These are phyloP conservation scores for Regulus satrapa DNA, from an alignment of 2,113 vertebrate species.

Conservation along the genomic window DNA sequence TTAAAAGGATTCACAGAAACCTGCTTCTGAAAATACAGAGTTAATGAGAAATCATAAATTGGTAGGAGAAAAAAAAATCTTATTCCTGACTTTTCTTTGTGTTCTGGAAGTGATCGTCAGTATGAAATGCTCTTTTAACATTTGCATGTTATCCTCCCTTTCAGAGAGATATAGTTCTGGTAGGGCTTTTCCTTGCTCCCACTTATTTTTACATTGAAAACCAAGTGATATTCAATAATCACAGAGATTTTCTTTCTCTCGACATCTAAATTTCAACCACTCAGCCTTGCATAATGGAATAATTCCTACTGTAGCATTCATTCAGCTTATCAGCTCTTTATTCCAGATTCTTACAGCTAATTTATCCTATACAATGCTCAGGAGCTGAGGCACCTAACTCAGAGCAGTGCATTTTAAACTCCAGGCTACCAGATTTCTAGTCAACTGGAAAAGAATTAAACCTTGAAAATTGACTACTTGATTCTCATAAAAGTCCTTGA, in stretches of 20 bases:
- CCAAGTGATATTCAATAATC: background rate
- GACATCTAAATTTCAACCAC: background rate
- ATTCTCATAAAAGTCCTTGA: background rate
- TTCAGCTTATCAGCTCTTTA: background rate
- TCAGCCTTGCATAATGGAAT: background rate
- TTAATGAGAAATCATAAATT: background rate
- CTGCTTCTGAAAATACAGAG: background rate
- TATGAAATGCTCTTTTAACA: background rate
- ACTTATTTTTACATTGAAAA: background rate
- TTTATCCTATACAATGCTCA: background rate
- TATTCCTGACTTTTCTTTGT: background rate
- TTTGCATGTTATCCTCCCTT: background rate
- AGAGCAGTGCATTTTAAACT: background rate
- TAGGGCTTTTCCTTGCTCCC: background rate
- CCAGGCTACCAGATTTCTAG: background rate
- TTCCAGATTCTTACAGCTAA: background rate
- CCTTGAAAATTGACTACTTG: background rate
- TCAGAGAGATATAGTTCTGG: background rate
- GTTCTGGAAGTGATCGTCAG: fast-evolving
- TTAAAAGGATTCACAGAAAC: background rate
- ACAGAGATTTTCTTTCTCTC: background rate
- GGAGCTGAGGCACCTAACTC: background rate
- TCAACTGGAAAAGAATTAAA: background rate
- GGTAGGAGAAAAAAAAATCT: background rate
- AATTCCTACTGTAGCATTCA: background rate